Percentiles rank a stretch among this genome's conserved stretches.
These are phyloP conservation scores for Oxygymnocypris stewartii DNA, from an alignment of 2,113 vertebrate genomes.

Conservation along the genomic window DNA sequence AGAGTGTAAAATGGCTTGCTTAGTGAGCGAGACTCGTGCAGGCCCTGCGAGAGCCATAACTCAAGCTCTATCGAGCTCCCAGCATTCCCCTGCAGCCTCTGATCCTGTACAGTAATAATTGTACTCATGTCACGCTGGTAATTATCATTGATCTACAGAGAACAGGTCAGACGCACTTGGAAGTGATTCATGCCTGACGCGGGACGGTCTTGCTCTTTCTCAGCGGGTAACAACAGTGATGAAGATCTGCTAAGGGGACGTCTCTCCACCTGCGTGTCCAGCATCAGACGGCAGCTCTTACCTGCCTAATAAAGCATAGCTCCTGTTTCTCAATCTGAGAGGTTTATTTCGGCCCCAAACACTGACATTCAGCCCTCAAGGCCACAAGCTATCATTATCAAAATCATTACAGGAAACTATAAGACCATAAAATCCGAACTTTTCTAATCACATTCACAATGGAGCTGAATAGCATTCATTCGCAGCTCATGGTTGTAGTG, in stretches of 20 bases:
- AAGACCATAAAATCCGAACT: conserved; percentile 40
- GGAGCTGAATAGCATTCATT: not conserved
- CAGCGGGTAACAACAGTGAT: conserved; percentile 6
- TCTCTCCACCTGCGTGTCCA: not conserved
- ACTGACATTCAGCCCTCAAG: not conserved
- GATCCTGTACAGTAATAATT: conserved; percentile 96
- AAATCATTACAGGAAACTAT: conserved; percentile 27
- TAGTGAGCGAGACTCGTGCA: conserved; percentile 84
- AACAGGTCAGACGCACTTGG: conserved; percentile 81
- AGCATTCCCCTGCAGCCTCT: conserved; percentile 82
- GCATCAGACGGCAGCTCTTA: conserved; percentile 11
- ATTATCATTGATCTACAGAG: conserved; percentile 94
- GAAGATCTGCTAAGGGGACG: conserved; percentile 27
- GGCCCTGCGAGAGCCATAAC: conserved; percentile 87
- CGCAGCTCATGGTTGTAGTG: not conserved
- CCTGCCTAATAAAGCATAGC: conserved; percentile 28
- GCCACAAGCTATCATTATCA: conserved; percentile 9
- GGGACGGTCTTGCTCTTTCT: conserved; percentile 50
- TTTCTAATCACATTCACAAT: conserved; percentile 32
- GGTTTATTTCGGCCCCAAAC: conserved; percentile 18
- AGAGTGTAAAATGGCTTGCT: conserved; percentile 85
- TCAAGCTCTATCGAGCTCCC: conserved; percentile 79
- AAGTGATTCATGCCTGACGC: conserved; percentile 86
- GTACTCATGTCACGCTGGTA: conserved; percentile 94
- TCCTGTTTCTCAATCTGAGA: conserved; percentile 11